Evolutionary conservation across 1,140 invertebrate species (phyloP).

Genomic region (Drosophila athabasca): DNA sequence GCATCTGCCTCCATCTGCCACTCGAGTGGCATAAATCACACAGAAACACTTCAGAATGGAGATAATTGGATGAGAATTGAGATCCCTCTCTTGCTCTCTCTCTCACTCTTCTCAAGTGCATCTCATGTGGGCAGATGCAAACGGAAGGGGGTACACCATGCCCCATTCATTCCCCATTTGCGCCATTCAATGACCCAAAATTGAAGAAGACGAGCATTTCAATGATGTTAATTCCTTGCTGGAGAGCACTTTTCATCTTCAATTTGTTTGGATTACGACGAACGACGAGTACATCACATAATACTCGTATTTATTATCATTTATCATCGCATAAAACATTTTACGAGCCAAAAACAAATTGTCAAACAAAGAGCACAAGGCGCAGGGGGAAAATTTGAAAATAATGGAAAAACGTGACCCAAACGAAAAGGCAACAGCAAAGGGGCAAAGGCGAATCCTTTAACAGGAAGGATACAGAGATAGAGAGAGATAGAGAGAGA

Average conservation of each 20-base stretch:
- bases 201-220: not conserved
- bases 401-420: conserved; percentile 79
- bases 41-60: conserved; percentile 55
- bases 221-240: conserved; percentile 8
- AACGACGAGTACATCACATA: not conserved
- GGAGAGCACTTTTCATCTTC: conserved; percentile 2
- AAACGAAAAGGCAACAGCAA: conserved; percentile 30
- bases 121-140: not conserved
- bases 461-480: conserved; percentile 8
- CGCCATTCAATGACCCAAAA: conserved; percentile 3
- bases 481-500: conserved; percentile 21
- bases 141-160: not conserved
- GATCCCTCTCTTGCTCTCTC: conserved; percentile 6
- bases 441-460: conserved; percentile 19
- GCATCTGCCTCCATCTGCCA: conserved; percentile 21
- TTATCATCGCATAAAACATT: conserved; percentile 43
- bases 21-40: conserved; percentile 78
- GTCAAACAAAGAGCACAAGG: conserved; percentile 37
- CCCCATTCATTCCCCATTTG: too few relatives aligned
- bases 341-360: conserved; percentile 52
- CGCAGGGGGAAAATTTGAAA: conserved; percentile 41
- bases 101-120: conserved; percentile 5
- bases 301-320: conserved; percentile 41
- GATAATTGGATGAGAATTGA: conserved; percentile 75
- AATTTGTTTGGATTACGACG: not conserved